Base-by-base conservation (phyloP, 2,888 invertebrate genomes). In the Coelopa pilipes region DNA sequence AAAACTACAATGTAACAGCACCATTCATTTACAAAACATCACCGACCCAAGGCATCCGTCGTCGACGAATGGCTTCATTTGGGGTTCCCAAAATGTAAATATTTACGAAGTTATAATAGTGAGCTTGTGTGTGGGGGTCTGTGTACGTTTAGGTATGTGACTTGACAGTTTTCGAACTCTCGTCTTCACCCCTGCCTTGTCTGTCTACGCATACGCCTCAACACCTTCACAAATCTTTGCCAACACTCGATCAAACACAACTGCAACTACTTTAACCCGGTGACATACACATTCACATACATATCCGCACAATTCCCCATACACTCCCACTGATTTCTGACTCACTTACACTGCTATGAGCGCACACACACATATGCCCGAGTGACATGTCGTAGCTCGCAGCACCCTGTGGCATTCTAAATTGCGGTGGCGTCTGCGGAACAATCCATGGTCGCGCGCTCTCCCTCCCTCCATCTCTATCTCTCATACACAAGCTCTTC, bases 131-230 rank as follows among this genome's bases (percentile, higher is more conserved):
- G 53, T 53, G 9, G 17, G 53, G 50, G 50, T 62, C 60, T 75
- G 72, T 69, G 72, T 72, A 71, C 72, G 74, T 75, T 75, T 75
- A 75, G 79, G n/a, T 53, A 15, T 53, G 53, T 53, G 53, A 53
- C n/a, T 53, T 53, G n/a, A 34, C 34, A 34, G 7, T 4, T 34
- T 34, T 34, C 34, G 34, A 34, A 34, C 34, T 34, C 7, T 34
- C 34, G 2, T 34, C 34, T 34, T 7, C 34, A 34, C 34, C 34
- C 34, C 34, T 34, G 7, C 7, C 34, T 34, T 34, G n/a, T 34
- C 34, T 34, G 7, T 34, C 34, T 2, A 4, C 34, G 34, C 34
- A 34, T 15, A 53, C 53, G 53, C 53, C n/a, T 53, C 53, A 53
- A 53, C 53, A 53, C 53, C 53, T 53, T 13, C 53, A 53, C 53